Percentiles rank a stretch among this genome's conserved stretches.
These are phyloP conservation scores for Clarias fuscus DNA, from an alignment of 2,797 vertebrate genomes.

Conservation along the genomic window DNA sequence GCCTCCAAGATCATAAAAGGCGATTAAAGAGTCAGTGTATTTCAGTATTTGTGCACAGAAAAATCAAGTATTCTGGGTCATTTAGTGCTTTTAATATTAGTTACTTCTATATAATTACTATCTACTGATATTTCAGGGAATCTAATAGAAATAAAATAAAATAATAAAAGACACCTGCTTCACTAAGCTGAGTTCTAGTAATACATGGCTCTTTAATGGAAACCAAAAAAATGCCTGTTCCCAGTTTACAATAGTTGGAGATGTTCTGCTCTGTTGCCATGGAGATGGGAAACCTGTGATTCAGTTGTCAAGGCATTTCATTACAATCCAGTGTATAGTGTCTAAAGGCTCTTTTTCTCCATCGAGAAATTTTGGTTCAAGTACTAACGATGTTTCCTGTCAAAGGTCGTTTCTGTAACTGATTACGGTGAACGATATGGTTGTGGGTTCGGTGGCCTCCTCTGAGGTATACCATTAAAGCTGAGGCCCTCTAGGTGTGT, in stretches of 20 bases:
- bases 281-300: constrained; percentile 48
- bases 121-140: constrained; percentile 53
- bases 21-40: constrained; percentile 38
- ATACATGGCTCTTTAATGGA: constrained; percentile 51
- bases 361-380: constrained; percentile 54
- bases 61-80: constrained; percentile 53
- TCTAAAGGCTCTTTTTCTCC: constrained; percentile 28
- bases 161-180: constrained; percentile 33
- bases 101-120: constrained; percentile 66
- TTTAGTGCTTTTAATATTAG: constrained; percentile 66
- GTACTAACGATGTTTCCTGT: constrained; percentile 21
- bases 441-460: constrained; percentile 37
- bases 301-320: constrained; percentile 52
- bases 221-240: constrained; percentile 19
- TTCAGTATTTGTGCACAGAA: constrained; percentile 46
- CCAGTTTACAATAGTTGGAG: constrained; percentile 44
- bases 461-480: constrained; percentile 53
- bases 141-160: background rate
- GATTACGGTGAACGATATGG: constrained; percentile 1
- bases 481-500: constrained; percentile 37
- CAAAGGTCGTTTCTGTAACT: background rate
- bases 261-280: constrained; percentile 57
- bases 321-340: constrained; percentile 58
- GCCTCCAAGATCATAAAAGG: constrained; percentile 31
- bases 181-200: constrained; percentile 46